Base-by-base conservation (phyloP, 2,888 invertebrate species). In the Rhagonycha fulva region DNA sequence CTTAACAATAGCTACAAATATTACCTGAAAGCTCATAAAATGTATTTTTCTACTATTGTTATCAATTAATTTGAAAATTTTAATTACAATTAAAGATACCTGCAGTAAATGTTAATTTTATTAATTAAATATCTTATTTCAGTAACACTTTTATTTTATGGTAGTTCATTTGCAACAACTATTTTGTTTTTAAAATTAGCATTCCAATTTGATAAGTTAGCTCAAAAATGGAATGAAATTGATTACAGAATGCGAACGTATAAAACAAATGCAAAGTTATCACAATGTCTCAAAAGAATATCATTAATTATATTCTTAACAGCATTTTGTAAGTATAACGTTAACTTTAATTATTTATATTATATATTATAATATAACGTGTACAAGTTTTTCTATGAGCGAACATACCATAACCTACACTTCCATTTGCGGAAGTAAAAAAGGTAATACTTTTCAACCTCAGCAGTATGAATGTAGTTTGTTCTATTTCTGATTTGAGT, bases 101-200 rank as follows among this genome's bases (percentile, higher is more conserved):
- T n/a, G 12, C 12, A 47, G 3, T 47, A 7, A 26, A 24, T 24
- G 26, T 26, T 26, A 7, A 63, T 28, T 9, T 71, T 71, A 3
- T 30, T 19, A 60, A 47, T 11, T 4, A 9, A 30, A 28, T 30
- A 10, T 12, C 60, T 70, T 63, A 12, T 72, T 83, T 32, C 80
- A 88, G 89, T 87, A 4, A 86, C 86, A 73, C 81, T 89, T 2
- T 86, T 92, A 77, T 93, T 93, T 85, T 92, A 91, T 76, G 88
- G 87, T 0, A 90, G 91, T 70, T 89, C 90, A 0, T 81, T 91
- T 1, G 78, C 90, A 1, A 90, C 91, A 0, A 85, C 90, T 2
- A 63, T 91, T 1, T 82, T 92, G 1, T 91, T 91, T 60, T 87
- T 91, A 80, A 89, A 87, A 75, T 81, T 90, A 47, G 89, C 89